Evolutionary conservation across 2,797 vertebrate genomes (phyloP).

Genomic region (Schizothorax lantsangensis): DNA sequence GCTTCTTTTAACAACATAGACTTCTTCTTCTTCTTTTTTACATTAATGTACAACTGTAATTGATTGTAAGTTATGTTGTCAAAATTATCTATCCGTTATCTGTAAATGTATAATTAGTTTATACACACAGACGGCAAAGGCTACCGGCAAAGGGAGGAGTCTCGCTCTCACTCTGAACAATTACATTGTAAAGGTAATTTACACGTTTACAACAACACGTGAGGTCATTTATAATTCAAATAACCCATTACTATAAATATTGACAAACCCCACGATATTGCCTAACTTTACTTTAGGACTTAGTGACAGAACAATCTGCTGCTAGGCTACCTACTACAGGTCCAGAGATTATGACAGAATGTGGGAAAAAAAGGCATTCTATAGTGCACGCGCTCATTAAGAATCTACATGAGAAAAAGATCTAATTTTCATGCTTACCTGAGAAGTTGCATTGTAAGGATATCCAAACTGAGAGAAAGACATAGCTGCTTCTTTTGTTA

Average conservation of each 20-base stretch:
- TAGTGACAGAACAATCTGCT: neutral
- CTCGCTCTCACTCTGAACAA: slow-evolving; percentile 61
- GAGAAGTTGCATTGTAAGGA: slow-evolving; percentile 92
- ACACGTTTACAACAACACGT: slow-evolving; percentile 81
- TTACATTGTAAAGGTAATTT: slow-evolving; percentile 71
- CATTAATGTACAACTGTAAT: neutral
- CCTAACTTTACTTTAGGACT: slow-evolving; percentile 6
- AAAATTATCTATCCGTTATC: slow-evolving; percentile 35
- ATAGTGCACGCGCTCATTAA: slow-evolving; percentile 39
- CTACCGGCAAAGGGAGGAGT: slow-evolving; percentile 61
- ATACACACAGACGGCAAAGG: slow-evolving; percentile 42
- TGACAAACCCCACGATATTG: slow-evolving; percentile 35
- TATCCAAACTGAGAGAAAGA: slow-evolving; percentile 99
- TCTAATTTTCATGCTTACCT: slow-evolving; percentile 84
- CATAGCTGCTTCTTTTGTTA: slow-evolving; percentile 93
- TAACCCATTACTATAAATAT: slow-evolving; percentile 56
- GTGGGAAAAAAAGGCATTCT: slow-evolving; percentile 19
- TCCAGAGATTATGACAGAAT: slow-evolving; percentile 13
- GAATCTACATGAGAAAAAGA: neutral
- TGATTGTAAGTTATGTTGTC: slow-evolving; percentile 17
- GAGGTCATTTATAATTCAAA: slow-evolving; percentile 86
- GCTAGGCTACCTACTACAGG: neutral
- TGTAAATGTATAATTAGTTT: slow-evolving; percentile 52
- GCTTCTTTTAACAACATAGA: neutral
- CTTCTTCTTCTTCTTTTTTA: neutral